Base-by-base conservation (phyloP, 1,140 invertebrate genomes). In the Saccostrea glomerata region DNA sequence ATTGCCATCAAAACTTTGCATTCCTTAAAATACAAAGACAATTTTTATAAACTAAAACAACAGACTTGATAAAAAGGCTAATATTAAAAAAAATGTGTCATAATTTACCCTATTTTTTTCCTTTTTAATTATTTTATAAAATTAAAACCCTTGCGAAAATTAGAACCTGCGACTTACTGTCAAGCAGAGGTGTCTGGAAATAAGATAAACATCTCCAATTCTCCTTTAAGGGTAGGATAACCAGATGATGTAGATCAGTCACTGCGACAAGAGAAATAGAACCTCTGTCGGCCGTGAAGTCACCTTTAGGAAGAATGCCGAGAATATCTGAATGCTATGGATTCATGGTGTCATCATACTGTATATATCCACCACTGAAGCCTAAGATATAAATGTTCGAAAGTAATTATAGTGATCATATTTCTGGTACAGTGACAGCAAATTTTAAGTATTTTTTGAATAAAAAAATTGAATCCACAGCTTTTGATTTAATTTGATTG, bases 181-280 rank as follows among this genome's bases (percentile, higher is more conserved):
- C 70, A 77, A 36, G 9, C 15, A 13, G 25, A 30, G 3, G 70
- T 30, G 25, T 12, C 15, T 0, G 70, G 70, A 77, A 77, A 77
- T 11, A 77, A 30, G 12, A 77, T 77, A 36, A 77, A 77, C 11
- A 25, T 30, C 25, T 77, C n/a, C n/a, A n/a, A n/a, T n/a, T n/a
- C n/a, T n/a, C 70, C 70, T 30, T 17, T 4, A 25, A 77, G 25
- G 70, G 70, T 5, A 73, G 70, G 12, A 13, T 73, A 13, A 73
- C 25, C 3, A 9, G 4, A 13, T 2, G 23, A 13, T 0, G 70
- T 73, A 25, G 70, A 23, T 2, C 70, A 23, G 25, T 73, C 70
- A 73, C 70, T 73, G 2, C 70, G 70, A 25, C 70, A 73, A 73
- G 25, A 73, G 15, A 73, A 73, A 15, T 73, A 73, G 25, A 73